These are phyloP conservation scores for Schizaphis graminum DNA, from an alignment of 2,888 invertebrate species.

Conservation along the genomic window DNA sequence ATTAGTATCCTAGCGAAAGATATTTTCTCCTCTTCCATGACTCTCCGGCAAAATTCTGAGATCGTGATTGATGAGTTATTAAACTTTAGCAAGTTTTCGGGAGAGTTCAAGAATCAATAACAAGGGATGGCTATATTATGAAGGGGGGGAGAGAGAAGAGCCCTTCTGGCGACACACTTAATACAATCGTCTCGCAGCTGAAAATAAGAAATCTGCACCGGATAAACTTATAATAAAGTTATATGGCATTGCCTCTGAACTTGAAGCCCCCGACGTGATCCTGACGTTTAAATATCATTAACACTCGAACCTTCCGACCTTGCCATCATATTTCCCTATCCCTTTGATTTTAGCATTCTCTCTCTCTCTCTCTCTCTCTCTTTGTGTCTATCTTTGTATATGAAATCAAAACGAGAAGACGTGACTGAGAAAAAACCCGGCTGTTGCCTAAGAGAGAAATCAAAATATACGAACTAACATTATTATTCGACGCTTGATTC, in stretches of 20 bases:
- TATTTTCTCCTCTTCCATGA: neutral
- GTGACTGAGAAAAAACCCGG: neutral
- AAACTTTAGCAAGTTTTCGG: constrained; percentile 53
- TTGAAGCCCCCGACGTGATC: constrained; percentile 7
- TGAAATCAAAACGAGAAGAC: constrained; percentile 29
- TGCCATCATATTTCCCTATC: constrained; percentile 4
- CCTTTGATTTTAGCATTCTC: neutral
- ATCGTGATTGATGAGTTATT: constrained; percentile 61
- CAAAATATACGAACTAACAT: constrained; percentile 24
- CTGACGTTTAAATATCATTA: constrained; percentile 57
- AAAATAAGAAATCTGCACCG: constrained; percentile 6
- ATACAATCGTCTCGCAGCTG: constrained; percentile 34
- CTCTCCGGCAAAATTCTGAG: neutral
- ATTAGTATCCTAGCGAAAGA: neutral
- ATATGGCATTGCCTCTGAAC: constrained; percentile 24
- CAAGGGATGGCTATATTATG: neutral
- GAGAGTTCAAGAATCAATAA: constrained; percentile 61
- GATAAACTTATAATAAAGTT: constrained; percentile 60
- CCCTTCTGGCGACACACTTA: constrained; percentile 41
- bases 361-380: neutral
- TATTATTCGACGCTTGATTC: constrained; percentile 29
- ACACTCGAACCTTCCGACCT: neutral
- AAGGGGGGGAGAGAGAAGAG: neutral
- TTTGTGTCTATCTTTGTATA: neutral
- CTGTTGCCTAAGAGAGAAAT: neutral